phyloP scores from a whole-genome alignment of 1,140 invertebrate species.

The Hermetia illucens region DNA sequence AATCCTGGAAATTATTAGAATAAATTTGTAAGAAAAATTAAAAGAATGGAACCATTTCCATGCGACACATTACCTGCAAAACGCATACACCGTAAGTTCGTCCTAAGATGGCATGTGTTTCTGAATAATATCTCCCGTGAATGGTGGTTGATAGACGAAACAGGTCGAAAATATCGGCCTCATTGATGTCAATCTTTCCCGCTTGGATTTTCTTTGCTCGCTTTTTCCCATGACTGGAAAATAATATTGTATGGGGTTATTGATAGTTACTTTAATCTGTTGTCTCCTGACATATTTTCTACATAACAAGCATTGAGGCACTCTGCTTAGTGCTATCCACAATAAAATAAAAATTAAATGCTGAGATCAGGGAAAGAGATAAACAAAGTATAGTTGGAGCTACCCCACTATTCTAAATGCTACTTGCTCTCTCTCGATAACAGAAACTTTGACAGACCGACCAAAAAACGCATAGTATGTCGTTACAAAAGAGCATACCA shows the following conservation, averaged over 20 bases:
- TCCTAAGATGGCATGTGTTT: constrained; percentile 96
- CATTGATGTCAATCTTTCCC: constrained; percentile 81
- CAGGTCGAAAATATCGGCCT: constrained; percentile 94
- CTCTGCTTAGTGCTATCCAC: constrained; percentile 7
- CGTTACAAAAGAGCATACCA: too few relatives aligned
- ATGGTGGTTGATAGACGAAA: constrained; percentile 95
- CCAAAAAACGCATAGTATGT: too few relatives aligned
- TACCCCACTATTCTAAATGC: neutral
- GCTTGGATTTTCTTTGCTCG: constrained; percentile 83
- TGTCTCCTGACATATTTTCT: too few relatives aligned
- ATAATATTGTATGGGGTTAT: too few relatives aligned
- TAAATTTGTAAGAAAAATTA: neutral
- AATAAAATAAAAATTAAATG: too few relatives aligned
- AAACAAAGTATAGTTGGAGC: too few relatives aligned
- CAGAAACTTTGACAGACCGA: constrained; percentile 10
- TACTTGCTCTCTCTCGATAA: neutral
- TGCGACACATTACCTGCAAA: constrained; percentile 46
- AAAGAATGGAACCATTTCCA: neutral
- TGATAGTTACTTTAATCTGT: too few relatives aligned
- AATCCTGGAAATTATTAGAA: constrained; percentile 54
- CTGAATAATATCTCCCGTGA: constrained; percentile 93
- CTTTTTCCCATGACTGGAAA: constrained; percentile 79
- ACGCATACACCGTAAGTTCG: constrained; percentile 97
- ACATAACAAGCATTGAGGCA: too few relatives aligned
- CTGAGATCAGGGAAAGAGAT: too few relatives aligned